phyloP scores from a whole-genome alignment of 2,113 vertebrate species.

The Daubentonia madagascariensis region DNA sequence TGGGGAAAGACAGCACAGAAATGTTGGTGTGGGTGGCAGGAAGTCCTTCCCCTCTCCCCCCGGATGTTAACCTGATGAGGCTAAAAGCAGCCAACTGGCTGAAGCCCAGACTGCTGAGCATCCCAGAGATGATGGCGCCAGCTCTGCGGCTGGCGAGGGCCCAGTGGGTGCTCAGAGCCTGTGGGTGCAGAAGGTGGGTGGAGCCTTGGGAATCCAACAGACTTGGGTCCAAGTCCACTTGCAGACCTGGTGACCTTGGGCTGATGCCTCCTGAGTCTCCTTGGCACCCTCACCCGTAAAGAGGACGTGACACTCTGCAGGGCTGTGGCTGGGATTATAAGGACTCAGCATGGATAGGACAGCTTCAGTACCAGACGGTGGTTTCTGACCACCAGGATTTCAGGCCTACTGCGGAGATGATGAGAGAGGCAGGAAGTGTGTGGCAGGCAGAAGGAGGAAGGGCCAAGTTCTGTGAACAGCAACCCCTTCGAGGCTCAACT shows the following conservation, averaged over 20 bases:
- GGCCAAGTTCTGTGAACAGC: not conserved
- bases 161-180: not conserved
- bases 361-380: not conserved
- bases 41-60: not conserved
- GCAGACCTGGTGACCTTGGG: not conserved
- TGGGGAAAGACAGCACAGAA: not conserved
- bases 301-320: rapidly evolving
- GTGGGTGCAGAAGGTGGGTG: rapidly evolving
- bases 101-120: rapidly evolving
- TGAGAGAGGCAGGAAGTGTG: not conserved
- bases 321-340: not conserved
- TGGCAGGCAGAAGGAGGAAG: too few species aligned
- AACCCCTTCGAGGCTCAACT: not conserved
- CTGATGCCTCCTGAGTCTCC: not conserved
- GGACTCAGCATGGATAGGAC: not conserved
- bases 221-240: rapidly evolving
- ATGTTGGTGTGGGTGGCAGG: not conserved
- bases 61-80: rapidly evolving
- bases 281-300: not conserved
- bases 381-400: not conserved
- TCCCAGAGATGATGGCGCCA: rapidly evolving
- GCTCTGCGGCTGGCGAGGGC: rapidly evolving
- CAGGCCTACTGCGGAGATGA: not conserved
- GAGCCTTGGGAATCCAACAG: not conserved
- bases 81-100: not conserved